A percentile compares a stretch with the other conserved stretches of the same genome.
Evolutionary conservation across 2,888 invertebrate species (phyloP).

Genomic region (Rhagonycha fulva): DNA sequence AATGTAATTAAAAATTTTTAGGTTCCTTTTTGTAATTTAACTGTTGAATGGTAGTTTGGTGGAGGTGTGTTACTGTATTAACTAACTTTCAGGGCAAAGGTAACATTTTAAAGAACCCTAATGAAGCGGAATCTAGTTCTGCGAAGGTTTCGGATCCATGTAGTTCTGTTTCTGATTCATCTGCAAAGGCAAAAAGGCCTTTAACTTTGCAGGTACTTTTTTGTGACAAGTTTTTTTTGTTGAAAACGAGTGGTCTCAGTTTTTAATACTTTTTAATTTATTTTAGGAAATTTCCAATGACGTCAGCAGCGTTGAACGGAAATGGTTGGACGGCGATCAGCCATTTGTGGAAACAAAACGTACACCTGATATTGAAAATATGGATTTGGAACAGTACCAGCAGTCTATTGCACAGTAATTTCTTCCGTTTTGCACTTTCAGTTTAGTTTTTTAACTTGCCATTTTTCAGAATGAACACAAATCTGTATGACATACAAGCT

Average conservation of each 20-base stretch:
- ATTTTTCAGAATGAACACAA: constrained; percentile 81
- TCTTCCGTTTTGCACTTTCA: neutral
- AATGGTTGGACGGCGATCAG: constrained; percentile 68
- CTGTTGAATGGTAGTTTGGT: constrained; percentile 16
- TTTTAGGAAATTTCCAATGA: constrained; percentile 64
- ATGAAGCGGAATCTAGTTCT: constrained; percentile 46
- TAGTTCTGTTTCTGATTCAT: constrained; percentile 49
- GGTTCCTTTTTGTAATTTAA: constrained; percentile 5
- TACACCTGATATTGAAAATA: constrained; percentile 78
- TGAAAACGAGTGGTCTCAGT: constrained; percentile 46
- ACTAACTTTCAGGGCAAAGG: constrained; percentile 57
- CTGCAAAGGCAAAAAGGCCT: constrained; percentile 62
- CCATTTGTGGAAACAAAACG: constrained; percentile 67
- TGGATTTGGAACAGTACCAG: constrained; percentile 69
- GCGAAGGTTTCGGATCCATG: constrained; percentile 49
- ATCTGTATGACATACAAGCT: constrained; percentile 90
- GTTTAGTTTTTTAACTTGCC: neutral
- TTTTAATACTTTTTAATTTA: neutral
- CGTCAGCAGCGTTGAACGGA: constrained; percentile 62
- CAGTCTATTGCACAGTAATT: constrained; percentile 79
- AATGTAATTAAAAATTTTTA: neutral
- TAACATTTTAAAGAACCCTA: constrained; percentile 54
- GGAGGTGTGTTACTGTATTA: constrained; percentile 36
- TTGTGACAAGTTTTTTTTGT: neutral
- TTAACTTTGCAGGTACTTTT: constrained; percentile 62